Evolutionary conservation across 2,888 invertebrate genomes (phyloP).

Genomic region (Cantharis nigra): DNA sequence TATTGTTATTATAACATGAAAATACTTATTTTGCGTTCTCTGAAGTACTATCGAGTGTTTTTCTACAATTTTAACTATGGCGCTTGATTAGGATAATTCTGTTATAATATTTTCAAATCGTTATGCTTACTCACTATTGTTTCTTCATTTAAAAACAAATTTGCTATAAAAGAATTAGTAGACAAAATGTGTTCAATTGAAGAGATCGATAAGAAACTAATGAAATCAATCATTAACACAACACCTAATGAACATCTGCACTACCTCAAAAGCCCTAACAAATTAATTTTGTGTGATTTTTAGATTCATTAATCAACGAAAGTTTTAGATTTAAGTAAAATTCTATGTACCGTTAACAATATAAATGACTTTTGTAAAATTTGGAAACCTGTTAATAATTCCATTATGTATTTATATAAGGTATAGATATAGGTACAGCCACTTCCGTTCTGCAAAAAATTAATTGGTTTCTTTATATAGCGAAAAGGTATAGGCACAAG

Average conservation of each 20-base stretch:
- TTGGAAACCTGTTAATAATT: slow-evolving; percentile 17
- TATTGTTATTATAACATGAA: too few species aligned
- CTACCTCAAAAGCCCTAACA: slow-evolving; percentile 19
- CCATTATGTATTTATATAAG: slow-evolving; percentile 1
- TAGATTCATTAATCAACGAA: slow-evolving; percentile 26
- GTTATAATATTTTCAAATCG: background rate
- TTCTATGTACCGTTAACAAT: slow-evolving; percentile 25
- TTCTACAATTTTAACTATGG: too few species aligned
- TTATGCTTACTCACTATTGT: background rate
- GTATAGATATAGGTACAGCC: background rate
- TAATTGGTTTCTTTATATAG: background rate
- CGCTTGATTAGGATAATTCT: too few species aligned
- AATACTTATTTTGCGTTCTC: too few species aligned
- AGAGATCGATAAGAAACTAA: background rate
- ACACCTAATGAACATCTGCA: slow-evolving; percentile 23
- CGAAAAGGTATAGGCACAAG: background rate
- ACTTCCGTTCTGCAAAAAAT: background rate
- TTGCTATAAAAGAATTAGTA: background rate
- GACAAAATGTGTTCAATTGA: background rate
- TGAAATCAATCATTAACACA: slow-evolving; percentile 3
- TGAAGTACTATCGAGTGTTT: too few species aligned
- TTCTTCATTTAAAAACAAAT: background rate
- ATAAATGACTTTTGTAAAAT: slow-evolving; percentile 23
- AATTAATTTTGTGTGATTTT: slow-evolving; percentile 28
- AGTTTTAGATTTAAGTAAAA: slow-evolving; percentile 28